Evolutionary conservation across 2,797 vertebrate species (phyloP).

Genomic region (Pseudotriccus pelzelni): DNA sequence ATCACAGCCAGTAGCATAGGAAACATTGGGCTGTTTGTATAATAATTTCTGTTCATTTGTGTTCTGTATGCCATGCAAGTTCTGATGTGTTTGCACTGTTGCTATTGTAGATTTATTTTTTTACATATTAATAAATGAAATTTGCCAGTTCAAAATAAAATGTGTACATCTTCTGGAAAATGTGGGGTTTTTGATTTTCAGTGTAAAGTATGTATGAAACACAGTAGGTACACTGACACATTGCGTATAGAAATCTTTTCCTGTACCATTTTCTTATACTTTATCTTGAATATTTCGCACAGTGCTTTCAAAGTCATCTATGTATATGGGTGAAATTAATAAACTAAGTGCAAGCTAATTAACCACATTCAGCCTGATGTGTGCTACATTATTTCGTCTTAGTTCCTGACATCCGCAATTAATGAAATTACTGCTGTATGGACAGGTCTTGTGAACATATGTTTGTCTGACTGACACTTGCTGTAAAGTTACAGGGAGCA

Average conservation of each 20-base stretch:
- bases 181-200: background rate
- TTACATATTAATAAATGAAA: slow-evolving; percentile 67
- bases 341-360: slow-evolving; percentile 64
- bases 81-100: slow-evolving; percentile 69
- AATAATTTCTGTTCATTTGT: background rate
- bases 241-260: background rate
- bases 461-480: background rate
- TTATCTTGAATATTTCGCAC: slow-evolving; percentile 16
- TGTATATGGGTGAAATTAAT: slow-evolving; percentile 67
- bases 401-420: background rate
- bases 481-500: background rate
- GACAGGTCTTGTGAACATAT: background rate
- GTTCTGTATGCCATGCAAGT: slow-evolving; percentile 29
- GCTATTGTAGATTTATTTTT: slow-evolving; percentile 75
- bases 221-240: background rate
- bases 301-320: slow-evolving; percentile 30
- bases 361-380: slow-evolving; percentile 13
- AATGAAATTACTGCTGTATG: background rate
- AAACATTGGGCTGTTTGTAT: background rate
- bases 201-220: slow-evolving; percentile 33
- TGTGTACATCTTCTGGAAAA: slow-evolving; percentile 4
- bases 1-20: background rate
- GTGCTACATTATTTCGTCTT: slow-evolving; percentile 4
- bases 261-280: slow-evolving; percentile 2
- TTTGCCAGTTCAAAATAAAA: slow-evolving; percentile 28